phyloP scores from a whole-genome alignment of 37 sponge, comb jelly and placozoan genomes.

The Eunapius fragilis region DNA sequence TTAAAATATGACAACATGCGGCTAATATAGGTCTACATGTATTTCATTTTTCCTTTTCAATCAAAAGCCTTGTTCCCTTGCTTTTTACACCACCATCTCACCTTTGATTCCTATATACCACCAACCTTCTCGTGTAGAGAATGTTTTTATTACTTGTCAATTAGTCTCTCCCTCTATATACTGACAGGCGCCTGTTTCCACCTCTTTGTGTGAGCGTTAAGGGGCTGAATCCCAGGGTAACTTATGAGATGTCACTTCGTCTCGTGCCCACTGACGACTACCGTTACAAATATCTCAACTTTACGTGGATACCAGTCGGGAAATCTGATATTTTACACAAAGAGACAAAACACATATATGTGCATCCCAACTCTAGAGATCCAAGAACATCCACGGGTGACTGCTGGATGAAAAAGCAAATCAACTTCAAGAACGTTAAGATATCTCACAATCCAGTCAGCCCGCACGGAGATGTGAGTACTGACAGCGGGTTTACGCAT shows the following conservation, averaged over 20 bases:
- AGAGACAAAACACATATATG: slow-evolving; percentile 29
- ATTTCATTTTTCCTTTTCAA: too few relatives aligned
- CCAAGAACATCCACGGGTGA: slow-evolving; percentile 7
- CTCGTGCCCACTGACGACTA: slow-evolving; percentile 34
- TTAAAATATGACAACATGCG: too few relatives aligned
- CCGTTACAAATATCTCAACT: slow-evolving; percentile 59
- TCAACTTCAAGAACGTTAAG: slow-evolving; percentile 66
- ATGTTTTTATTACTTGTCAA: neutral
- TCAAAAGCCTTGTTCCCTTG: too few relatives aligned
- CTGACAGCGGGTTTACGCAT: neutral
- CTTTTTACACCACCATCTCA: too few relatives aligned
- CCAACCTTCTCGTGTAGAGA: too few relatives aligned
- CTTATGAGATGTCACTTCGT: slow-evolving; percentile 45
- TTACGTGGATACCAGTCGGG: slow-evolving; percentile 23
- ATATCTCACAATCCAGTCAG: slow-evolving; percentile 40
- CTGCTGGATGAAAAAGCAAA: slow-evolving; percentile 62
- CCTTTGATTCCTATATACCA: neutral
- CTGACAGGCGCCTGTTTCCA: slow-evolving; percentile 64
- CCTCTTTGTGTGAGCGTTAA: slow-evolving; percentile 18
- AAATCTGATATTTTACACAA: slow-evolving; percentile 44
- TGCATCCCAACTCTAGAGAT: slow-evolving; percentile 55
- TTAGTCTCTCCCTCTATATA: neutral
- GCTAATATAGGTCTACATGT: too few relatives aligned
- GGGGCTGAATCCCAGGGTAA: slow-evolving; percentile 47
- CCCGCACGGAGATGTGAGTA: slow-evolving; percentile 37